A percentile compares a stretch with the other conserved stretches of the same genome.
Evolutionary conservation across 2,797 vertebrate species (phyloP).

Genomic region (Propithecus perrieri): DNA sequence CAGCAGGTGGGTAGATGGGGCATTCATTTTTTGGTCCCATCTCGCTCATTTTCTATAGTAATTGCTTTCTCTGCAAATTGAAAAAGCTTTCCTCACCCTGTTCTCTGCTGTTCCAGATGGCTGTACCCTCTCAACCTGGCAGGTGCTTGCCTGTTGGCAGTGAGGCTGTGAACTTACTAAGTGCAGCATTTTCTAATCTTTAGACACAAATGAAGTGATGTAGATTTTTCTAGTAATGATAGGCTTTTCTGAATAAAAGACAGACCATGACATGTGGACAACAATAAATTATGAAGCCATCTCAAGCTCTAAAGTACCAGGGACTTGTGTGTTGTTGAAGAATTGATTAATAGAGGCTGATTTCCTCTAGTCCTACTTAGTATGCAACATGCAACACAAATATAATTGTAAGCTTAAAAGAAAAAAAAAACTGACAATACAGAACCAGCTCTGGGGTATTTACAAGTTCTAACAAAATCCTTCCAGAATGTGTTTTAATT

Average conservation of each 20-base stretch:
- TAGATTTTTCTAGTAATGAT: slow-evolving; percentile 19
- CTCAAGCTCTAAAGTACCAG: not conserved
- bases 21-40: slow-evolving; percentile 54
- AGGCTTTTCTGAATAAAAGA: slow-evolving; percentile 39
- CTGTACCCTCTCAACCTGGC: slow-evolving; percentile 57
- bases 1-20: slow-evolving; percentile 49
- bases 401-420: slow-evolving; percentile 59
- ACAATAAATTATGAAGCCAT: slow-evolving; percentile 28
- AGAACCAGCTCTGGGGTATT: slow-evolving; percentile 54
- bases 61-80: slow-evolving; percentile 71
- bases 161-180: slow-evolving; percentile 58
- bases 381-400: slow-evolving; percentile 58
- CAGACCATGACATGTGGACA: not conserved
- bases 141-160: slow-evolving; percentile 63
- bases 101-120: slow-evolving; percentile 68
- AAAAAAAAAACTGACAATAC: slow-evolving; percentile 38
- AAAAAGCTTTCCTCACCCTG: slow-evolving; percentile 56
- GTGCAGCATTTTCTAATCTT: slow-evolving; percentile 44
- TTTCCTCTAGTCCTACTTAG: slow-evolving; percentile 43
- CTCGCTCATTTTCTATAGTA: slow-evolving; percentile 61
- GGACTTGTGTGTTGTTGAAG: not conserved
- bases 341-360: slow-evolving; percentile 30
- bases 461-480: slow-evolving; percentile 68
- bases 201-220: slow-evolving; percentile 32
- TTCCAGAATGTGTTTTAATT: slow-evolving; percentile 65